phyloP scores from a whole-genome alignment of 2,888 invertebrate genomes.

The Acanthoscelides obtectus region DNA sequence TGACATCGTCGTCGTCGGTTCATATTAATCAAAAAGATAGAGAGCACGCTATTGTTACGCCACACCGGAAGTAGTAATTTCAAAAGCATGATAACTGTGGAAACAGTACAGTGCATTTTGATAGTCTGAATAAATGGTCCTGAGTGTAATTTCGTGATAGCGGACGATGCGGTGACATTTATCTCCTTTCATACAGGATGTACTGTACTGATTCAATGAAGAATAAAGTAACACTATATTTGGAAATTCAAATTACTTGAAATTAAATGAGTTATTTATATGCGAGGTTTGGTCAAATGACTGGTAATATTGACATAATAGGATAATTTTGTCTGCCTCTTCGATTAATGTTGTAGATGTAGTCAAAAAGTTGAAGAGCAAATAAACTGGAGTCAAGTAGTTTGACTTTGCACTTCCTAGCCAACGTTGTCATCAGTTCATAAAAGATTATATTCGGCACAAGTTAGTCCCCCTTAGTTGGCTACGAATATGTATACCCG shows the following conservation, averaged over 20 bases:
- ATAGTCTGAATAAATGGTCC: background rate
- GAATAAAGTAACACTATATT: background rate
- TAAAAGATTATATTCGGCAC: too few species aligned
- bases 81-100: conserved; percentile 12
- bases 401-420: too few species aligned
- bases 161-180: background rate
- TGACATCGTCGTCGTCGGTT: conserved; percentile 2
- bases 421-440: too few species aligned
- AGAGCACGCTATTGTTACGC: conserved; percentile 14
- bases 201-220: background rate
- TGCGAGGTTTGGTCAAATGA: background rate
- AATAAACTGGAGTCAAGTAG: too few species aligned
- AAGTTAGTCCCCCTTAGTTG: too few species aligned
- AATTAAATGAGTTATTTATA: background rate
- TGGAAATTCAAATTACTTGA: background rate
- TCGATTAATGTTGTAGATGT: too few species aligned
- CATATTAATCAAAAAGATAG: conserved; percentile 15
- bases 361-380: too few species aligned
- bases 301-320: too few species aligned
- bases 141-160: background rate
- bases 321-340: too few species aligned
- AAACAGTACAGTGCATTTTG: conserved; percentile 1
- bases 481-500: too few species aligned
- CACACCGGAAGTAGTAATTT: conserved; percentile 19
- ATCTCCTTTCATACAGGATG: background rate